Evolutionary conservation across 2,113 vertebrate species (phyloP).

Genomic region (Coryphaenoides rupestris): DNA sequence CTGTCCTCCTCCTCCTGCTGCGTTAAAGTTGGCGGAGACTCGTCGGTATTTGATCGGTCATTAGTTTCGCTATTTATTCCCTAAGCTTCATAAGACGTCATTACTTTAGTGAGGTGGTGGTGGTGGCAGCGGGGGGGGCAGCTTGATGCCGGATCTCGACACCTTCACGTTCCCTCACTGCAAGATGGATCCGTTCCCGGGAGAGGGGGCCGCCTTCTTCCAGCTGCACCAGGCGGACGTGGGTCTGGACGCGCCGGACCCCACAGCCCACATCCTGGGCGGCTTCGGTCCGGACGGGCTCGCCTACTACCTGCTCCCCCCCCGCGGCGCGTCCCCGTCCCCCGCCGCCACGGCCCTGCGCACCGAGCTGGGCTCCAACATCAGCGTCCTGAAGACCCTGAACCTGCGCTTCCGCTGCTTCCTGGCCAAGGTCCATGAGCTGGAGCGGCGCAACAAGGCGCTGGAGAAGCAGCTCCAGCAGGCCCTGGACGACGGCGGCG

Average conservation of each 20-base stretch:
- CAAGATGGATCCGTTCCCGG: conserved; percentile 70
- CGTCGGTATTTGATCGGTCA: too few species aligned
- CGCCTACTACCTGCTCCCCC: conserved; percentile 52
- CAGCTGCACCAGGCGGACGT: conserved; percentile 50
- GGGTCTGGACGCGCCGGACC: conserved; percentile 37
- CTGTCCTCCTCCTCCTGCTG: background rate
- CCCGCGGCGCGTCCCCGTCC: conserved; percentile 63
- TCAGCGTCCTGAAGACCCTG: conserved; percentile 83
- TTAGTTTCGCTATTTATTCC: too few species aligned
- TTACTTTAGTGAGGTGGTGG: too few species aligned
- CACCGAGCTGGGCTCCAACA: conserved; percentile 84
- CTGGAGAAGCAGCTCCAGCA: conserved; percentile 82
- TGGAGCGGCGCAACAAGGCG: conserved; percentile 82
- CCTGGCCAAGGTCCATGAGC: conserved; percentile 83
- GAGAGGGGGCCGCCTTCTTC: conserved; percentile 53
- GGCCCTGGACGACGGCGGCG: conserved; percentile 51
- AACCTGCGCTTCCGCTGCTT: conserved; percentile 87
- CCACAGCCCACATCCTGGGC: conserved; percentile 41
- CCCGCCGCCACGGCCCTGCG: conserved; percentile 66
- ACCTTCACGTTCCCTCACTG: conserved; percentile 70
- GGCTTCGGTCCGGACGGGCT: conserved; percentile 51
- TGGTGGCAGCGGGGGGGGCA: too few species aligned
- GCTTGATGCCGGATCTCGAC: conserved; percentile 76
- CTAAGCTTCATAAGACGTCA: too few species aligned
- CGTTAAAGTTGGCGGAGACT: background rate